Percentiles rank a stretch among this genome's conserved stretches.
These are phyloP conservation scores for Lacerta agilis DNA, from an alignment of 2,797 vertebrate species.

Conservation along the genomic window DNA sequence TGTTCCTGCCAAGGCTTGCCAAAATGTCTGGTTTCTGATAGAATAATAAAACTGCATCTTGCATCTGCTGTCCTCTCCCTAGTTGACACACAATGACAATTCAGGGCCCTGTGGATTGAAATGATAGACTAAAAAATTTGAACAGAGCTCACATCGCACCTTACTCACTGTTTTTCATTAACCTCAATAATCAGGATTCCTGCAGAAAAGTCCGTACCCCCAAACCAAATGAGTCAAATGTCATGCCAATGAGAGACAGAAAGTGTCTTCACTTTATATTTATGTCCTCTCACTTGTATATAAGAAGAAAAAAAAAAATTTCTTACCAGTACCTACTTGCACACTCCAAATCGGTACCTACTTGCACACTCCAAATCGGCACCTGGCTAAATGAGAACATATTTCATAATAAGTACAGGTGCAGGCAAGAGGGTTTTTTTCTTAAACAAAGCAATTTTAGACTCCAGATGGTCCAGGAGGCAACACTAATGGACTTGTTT, in stretches of 20 bases:
- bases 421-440: constrained; percentile 50
- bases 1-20: neutral
- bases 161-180: neutral
- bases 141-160: neutral
- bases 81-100: neutral
- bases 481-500: constrained; percentile 69
- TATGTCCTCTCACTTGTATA: neutral
- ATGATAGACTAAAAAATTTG: neutral
- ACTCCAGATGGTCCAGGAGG: constrained; percentile 67
- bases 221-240: neutral
- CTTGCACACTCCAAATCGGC: neutral
- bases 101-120: neutral
- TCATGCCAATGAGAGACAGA: too few species aligned
- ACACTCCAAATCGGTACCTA: neutral
- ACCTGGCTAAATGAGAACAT: constrained; percentile 65
- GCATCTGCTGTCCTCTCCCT: neutral
- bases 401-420: constrained; percentile 50
- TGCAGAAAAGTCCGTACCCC: neutral
- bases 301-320: neutral
- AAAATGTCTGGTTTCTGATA: neutral
- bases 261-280: neutral
- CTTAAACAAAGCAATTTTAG: constrained; percentile 70
- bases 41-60: neutral
- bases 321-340: neutral
- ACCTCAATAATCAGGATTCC: neutral